Evolutionary conservation across 2,797 vertebrate genomes (phyloP).

Genomic region (Gymnothorax reevesii): DNA sequence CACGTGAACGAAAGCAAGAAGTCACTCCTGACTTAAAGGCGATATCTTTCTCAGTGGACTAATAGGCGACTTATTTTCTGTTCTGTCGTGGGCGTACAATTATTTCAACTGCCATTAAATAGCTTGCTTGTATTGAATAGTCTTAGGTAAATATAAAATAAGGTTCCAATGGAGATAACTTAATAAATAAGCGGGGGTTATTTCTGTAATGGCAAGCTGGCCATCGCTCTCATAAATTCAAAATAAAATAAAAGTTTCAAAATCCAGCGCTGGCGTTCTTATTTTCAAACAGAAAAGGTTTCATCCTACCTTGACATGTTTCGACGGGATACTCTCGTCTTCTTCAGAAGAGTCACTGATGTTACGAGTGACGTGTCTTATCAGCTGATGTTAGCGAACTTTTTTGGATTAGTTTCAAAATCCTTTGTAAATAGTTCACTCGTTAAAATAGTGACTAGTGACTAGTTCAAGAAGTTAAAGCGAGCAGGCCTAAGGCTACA

Average conservation of each 20-base stretch:
- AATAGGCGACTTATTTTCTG: background rate
- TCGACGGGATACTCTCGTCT: too few species aligned
- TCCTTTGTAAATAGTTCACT: background rate
- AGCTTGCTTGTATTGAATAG: background rate
- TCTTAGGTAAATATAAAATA: background rate
- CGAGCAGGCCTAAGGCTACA: background rate
- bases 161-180: background rate
- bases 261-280: too few species aligned
- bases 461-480: background rate
- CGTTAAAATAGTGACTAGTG: background rate
- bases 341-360: too few species aligned
- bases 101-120: background rate
- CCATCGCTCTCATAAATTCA: background rate
- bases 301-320: too few species aligned
- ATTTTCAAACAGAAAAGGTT: too few species aligned
- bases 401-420: too few species aligned
- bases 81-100: background rate
- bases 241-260: background rate
- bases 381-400: too few species aligned
- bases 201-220: background rate
- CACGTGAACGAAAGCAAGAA: background rate
- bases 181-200: too few species aligned
- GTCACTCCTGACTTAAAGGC: background rate
- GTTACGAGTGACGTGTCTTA: background rate
- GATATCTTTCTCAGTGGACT: background rate